phyloP scores from a whole-genome alignment of 2,797 vertebrate species.

The Enteromius afrohamiltoni region DNA sequence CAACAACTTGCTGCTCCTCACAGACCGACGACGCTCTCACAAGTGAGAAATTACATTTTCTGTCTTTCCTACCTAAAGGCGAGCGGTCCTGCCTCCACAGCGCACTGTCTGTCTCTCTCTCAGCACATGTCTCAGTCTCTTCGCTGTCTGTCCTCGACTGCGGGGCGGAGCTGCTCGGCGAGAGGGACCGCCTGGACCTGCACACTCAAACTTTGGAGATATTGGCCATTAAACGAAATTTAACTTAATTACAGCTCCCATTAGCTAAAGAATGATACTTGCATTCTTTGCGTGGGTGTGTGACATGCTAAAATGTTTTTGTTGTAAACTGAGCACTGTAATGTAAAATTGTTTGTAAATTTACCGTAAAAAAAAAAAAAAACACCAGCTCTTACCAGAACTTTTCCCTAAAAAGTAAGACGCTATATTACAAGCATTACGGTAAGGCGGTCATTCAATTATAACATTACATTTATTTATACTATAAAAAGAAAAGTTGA shows the following conservation, averaged over 20 bases:
- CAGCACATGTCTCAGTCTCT: constrained; percentile 46
- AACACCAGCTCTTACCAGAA: not conserved
- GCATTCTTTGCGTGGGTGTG: not conserved
- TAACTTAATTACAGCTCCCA: constrained; percentile 2
- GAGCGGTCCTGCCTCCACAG: constrained; percentile 37
- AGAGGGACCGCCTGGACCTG: constrained; percentile 33
- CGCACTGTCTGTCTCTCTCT: constrained; percentile 26
- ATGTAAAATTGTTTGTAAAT: not conserved
- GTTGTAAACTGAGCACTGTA: not conserved
- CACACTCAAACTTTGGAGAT: constrained; percentile 40
- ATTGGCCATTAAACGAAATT: constrained; percentile 10
- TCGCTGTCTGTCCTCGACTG: constrained; percentile 25
- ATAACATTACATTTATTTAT: not conserved
- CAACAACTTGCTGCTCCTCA: constrained; percentile 18
- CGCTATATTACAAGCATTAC: not conserved
- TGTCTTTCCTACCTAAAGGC: constrained; percentile 31
- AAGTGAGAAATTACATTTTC: constrained; percentile 36
- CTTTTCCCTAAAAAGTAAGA: not conserved
- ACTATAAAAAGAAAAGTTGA: not conserved
- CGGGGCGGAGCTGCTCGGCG: constrained; percentile 59
- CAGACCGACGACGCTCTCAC: constrained; percentile 2
- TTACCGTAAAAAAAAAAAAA: not conserved
- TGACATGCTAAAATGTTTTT: not conserved
- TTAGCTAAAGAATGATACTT: constrained; percentile 22
- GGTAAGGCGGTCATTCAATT: not conserved